phyloP scores from a whole-genome alignment of 2,888 invertebrate species.

The Blera fallax region DNA sequence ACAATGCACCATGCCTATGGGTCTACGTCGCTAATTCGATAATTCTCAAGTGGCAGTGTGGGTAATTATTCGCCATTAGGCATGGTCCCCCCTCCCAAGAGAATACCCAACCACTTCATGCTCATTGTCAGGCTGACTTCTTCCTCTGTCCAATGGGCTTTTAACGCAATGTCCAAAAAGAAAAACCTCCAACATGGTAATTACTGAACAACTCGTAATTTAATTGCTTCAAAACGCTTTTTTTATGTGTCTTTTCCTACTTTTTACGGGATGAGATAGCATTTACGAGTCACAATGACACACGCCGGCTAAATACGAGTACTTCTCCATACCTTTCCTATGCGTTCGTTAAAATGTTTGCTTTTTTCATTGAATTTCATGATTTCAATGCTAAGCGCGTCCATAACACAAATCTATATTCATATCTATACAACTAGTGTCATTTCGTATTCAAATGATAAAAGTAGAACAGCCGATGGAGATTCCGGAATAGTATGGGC shows the following conservation, averaged over 20 bases:
- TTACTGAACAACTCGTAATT: constrained; percentile 58
- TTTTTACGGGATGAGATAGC: constrained; percentile 1
- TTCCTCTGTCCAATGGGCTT: background rate
- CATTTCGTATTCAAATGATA: constrained; percentile 63
- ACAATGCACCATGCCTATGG: constrained; percentile 49
- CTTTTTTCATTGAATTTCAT: no score
- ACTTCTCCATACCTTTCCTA: background rate
- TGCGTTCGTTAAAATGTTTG: background rate
- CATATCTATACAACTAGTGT: constrained; percentile 22
- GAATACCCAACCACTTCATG: constrained; percentile 10
- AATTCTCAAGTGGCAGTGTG: constrained; percentile 57
- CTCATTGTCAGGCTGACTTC: background rate
- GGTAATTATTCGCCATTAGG: constrained; percentile 65
- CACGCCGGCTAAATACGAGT: background rate
- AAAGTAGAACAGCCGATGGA: constrained; percentile 47
- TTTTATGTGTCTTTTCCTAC: no score
- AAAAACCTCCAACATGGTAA: constrained; percentile 27
- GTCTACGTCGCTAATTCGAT: constrained; percentile 58
- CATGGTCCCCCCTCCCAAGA: constrained; percentile 2
- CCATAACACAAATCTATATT: constrained; percentile 15
- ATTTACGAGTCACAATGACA: background rate
- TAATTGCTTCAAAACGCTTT: constrained; percentile 46
- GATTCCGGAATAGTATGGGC: constrained; percentile 65
- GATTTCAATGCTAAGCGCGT: constrained; percentile 55
- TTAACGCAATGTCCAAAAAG: constrained; percentile 34